Base-by-base conservation (phyloP, 2,113 vertebrate species). In the Seriola aureovittata region DNA sequence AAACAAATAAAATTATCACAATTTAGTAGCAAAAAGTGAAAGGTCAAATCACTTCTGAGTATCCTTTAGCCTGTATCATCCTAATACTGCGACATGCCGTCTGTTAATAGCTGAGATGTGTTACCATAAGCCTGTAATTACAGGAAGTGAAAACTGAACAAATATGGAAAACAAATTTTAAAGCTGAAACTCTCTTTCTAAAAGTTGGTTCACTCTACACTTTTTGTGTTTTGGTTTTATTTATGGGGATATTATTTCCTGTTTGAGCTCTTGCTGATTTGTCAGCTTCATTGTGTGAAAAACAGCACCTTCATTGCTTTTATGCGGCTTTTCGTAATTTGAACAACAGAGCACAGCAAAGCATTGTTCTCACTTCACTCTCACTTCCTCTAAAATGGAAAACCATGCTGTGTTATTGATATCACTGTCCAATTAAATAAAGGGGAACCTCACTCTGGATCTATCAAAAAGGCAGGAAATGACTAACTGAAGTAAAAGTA, bases 361-460 rank as follows among this genome's bases (percentile, higher is more conserved):
- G 23, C 23, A 32, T 23, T 58, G 50, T 48, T 25, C 38, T 17
- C 36, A 17, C 58, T 50, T 71, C 57, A 62, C 29, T 60, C 5
- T 59, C 14, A 42, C 6, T 9, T 10, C 44, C 4, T 60, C 17
- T 16, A 1, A 70, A 70, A 40, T 17, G 16, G 16, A 21, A 70
- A 70, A 14, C 19, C 8, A 16, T 32, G 68, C 68, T 42, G 16
- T 64, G 46, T 36, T 64, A 42, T 54, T 67, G 1, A 6, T 25
- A 23, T 40, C 57, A 36, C 19, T 57, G 48, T 72, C 68, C 36
- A 64, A 25, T 64, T 57, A 21, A 67, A 79, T 34, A 54, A 16
- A 38, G 65, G 65, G 25, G 4, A 60, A 8, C 6, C 8, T 59
- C 42, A 69, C 1, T 44, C 63, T 44, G 48, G 3, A 29, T 32